Evolutionary conservation across 2,888 invertebrate species (phyloP).

Genomic region (Apodemia duryi): DNA sequence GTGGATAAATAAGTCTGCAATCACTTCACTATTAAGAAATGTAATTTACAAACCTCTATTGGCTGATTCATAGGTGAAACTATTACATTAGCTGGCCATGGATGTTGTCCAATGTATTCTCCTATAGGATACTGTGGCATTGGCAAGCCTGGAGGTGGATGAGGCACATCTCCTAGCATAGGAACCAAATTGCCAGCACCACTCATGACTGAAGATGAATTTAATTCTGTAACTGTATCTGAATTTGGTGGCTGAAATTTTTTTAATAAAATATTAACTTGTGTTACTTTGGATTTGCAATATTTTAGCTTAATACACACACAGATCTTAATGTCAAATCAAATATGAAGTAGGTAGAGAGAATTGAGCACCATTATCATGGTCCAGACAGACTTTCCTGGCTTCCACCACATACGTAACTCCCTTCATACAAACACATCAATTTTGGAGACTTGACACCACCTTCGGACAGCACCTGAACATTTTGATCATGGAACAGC

Average conservation of each 20-base stretch:
- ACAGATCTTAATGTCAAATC: no score
- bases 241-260: slow-evolving; percentile 58
- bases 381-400: no score
- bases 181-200: slow-evolving; percentile 54
- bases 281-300: background rate
- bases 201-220: slow-evolving; percentile 57
- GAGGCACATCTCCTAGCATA: slow-evolving; percentile 60
- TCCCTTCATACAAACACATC: no score
- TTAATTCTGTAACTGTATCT: slow-evolving; percentile 59
- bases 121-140: slow-evolving; percentile 69
- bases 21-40: background rate
- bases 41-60: slow-evolving; percentile 65
- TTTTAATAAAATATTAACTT: slow-evolving; percentile 7
- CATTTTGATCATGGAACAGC: no score
- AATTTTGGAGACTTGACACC: no score
- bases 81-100: slow-evolving; percentile 70
- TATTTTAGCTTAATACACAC: background rate
- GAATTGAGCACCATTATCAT: no score
- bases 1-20: background rate
- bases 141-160: slow-evolving; percentile 69
- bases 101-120: slow-evolving; percentile 66
- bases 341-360: no score
- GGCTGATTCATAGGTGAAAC: slow-evolving; percentile 66
- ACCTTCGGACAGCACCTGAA: no score
- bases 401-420: no score